Evolutionary conservation across 1,140 invertebrate genomes (phyloP).

Genomic region (Drosophila punjabiensis): DNA sequence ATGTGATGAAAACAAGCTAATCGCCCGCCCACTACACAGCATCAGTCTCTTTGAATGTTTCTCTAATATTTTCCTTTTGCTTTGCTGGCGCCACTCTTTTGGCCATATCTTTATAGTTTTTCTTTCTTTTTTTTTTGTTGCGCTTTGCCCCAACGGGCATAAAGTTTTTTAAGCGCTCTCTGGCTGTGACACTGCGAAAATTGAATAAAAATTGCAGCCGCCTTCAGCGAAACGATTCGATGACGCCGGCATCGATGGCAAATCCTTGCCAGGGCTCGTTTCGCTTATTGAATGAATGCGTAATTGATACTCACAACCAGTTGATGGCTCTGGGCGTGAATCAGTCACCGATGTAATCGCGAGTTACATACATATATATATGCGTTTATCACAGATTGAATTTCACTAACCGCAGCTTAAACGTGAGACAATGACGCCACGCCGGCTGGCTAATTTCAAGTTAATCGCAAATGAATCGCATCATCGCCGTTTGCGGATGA

Average conservation of each 20-base stretch:
- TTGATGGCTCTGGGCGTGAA: slow-evolving; percentile 35
- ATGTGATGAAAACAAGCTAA: not conserved
- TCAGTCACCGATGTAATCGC: slow-evolving; percentile 22
- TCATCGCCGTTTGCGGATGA: slow-evolving; percentile 36
- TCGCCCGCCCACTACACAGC: not conserved
- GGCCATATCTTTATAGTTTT: slow-evolving; percentile 3
- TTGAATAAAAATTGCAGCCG: slow-evolving; percentile 75
- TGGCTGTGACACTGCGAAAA: slow-evolving; percentile 50
- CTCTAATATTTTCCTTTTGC: slow-evolving; percentile 69
- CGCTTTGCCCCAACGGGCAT: slow-evolving; percentile 7
- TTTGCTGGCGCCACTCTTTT: slow-evolving; percentile 13
- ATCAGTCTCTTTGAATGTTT: slow-evolving; percentile 39
- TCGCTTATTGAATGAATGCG: slow-evolving; percentile 69
- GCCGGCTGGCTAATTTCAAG: slow-evolving; percentile 65
- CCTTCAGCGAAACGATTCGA: slow-evolving; percentile 46
- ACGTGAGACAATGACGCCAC: slow-evolving; percentile 44
- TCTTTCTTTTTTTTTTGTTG: not conserved
- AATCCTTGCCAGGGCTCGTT: slow-evolving; percentile 44
- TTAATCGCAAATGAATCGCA: slow-evolving; percentile 67
- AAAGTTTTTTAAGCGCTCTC: slow-evolving; percentile 59
- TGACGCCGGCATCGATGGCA: slow-evolving; percentile 36
- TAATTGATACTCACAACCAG: slow-evolving; percentile 75
- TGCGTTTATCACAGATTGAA: slow-evolving; percentile 42
- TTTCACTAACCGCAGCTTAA: slow-evolving; percentile 36
- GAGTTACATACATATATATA: not conserved